Evolutionary conservation across 2,797 vertebrate species (phyloP), one percentile per base, ranked within the genome.

Genomic region (Enteromius thamalakanensis): DNA sequence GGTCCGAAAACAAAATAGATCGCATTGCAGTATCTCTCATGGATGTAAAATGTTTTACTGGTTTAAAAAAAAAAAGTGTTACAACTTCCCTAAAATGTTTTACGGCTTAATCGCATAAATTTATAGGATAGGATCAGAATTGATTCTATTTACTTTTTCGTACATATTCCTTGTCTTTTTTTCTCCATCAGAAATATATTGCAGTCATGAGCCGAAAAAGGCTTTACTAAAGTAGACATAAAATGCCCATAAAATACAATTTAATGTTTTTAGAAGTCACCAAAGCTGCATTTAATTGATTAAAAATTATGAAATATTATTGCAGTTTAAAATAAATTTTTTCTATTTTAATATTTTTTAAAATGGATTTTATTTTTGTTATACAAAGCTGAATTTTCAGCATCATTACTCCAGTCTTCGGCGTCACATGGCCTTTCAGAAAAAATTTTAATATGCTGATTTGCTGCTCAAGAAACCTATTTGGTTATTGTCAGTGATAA

Each of bases 1-100:
- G 90, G 91, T 92, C 90, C 93, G 94, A 95, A 96, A 64, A 90
- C 91, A 87, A 91, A 94, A 95, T 97, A 95, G 95, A 97, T 97
- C 91, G 88, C 91, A n/a, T 95, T 95, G 95, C 95, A 95, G 91
- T 95, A 94, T 94, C 85, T 90, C 81, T 88, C 88, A 71, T 77
- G 65, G 76, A 55, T 70, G 15, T 81, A 70, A 55, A 42, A 84
- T 69, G 32, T 75, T 45, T 75, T 70, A 3, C 58, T 21, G 26
- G 6, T 82, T 72, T 49, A 34, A 32, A 47, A 72, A 72, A 62
- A 65, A 82, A 75, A 12, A 55, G 2, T 68, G 7, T 32, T 29
- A 42, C 10, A 42, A 45, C 72, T 76, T 55, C 4, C 23, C 10
- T 60, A 3, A 58, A 80, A 29, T 29, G 17, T 29, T 75, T 65